Conservation (phyloP, 2,113 vertebrate genomes). For the Amblyopsis rosae region DNA sequence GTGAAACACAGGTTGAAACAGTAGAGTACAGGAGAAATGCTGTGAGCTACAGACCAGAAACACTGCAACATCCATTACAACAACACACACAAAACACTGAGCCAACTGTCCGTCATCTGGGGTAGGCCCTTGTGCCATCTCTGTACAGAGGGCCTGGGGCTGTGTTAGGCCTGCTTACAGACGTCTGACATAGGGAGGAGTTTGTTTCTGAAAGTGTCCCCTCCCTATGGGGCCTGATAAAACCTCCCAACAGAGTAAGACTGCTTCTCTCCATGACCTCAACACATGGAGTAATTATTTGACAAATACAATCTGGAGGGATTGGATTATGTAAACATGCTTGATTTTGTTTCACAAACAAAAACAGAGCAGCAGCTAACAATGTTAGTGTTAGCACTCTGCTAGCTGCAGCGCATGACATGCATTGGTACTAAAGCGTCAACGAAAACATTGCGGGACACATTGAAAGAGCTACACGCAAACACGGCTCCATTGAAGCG, state of each 20-base stretch:
- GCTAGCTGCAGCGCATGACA: too few species aligned
- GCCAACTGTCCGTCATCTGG: conserved; percentile 19
- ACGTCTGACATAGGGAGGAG: conserved; percentile 7
- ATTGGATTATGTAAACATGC: too few species aligned
- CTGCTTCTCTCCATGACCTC: neutral
- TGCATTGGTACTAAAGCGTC: too few species aligned
- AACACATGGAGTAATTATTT: neutral
- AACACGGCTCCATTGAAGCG: too few species aligned
- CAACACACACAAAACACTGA: neutral
- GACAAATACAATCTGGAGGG: neutral
- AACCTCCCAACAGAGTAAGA: neutral
- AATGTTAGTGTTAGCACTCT: too few species aligned
- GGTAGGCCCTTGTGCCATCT: conserved; percentile 46
- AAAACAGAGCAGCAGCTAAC: too few species aligned
- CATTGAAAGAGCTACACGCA: too few species aligned
- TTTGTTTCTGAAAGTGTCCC: conserved; percentile 7
- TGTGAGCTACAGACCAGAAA: too few species aligned
- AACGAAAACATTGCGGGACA: too few species aligned
- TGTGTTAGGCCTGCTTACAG: conserved; percentile 7
- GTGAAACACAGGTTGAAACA: too few species aligned
- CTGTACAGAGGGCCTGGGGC: neutral
- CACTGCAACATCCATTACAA: conserved; percentile 21
- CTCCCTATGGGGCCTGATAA: conserved; percentile 48
- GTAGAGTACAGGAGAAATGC: too few species aligned
- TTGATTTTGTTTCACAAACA: too few species aligned